phyloP scores from a whole-genome alignment of 2,888 invertebrate genomes.

The Endotricha flammealis region DNA sequence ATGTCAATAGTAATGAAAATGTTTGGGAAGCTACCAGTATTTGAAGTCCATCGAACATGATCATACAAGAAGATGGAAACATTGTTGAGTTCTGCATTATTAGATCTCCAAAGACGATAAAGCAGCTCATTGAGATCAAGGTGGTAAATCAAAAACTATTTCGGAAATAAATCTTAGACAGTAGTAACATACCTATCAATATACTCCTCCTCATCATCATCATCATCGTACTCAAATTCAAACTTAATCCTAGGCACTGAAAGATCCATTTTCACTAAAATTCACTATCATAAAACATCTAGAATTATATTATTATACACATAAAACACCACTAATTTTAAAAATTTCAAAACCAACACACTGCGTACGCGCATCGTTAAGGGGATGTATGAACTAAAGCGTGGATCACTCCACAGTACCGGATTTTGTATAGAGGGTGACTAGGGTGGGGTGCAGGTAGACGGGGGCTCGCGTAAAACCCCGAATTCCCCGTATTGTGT shows the following conservation, averaged over 20 bases:
- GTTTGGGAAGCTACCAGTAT: no score
- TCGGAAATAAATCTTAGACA: no score
- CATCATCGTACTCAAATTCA: slow-evolving; percentile 50
- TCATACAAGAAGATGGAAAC: no score
- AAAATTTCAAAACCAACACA: slow-evolving; percentile 4
- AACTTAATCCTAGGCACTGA: slow-evolving; percentile 56
- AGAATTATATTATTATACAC: slow-evolving; percentile 23
- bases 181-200: no score
- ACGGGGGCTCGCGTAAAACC: slow-evolving; percentile 42
- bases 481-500: slow-evolving; percentile 52
- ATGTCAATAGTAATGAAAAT: no score
- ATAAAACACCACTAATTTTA: slow-evolving; percentile 18
- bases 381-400: slow-evolving; percentile 20
- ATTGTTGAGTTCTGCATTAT: no score
- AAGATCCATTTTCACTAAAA: slow-evolving; percentile 54
- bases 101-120: no score
- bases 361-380: slow-evolving; percentile 57
- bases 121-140: no score
- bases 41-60: no score
- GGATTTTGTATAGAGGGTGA: slow-evolving; percentile 20
- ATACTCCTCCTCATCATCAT: slow-evolving; percentile 34
- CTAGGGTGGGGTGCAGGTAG: slow-evolving; percentile 53
- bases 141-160: no score
- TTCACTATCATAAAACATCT: slow-evolving; percentile 33
- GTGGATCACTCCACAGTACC: slow-evolving; percentile 32